Percentiles rank a stretch among this genome's conserved stretches.
phyloP scores from a whole-genome alignment of 2,888 invertebrate species.

The Scaptomyza flava region DNA sequence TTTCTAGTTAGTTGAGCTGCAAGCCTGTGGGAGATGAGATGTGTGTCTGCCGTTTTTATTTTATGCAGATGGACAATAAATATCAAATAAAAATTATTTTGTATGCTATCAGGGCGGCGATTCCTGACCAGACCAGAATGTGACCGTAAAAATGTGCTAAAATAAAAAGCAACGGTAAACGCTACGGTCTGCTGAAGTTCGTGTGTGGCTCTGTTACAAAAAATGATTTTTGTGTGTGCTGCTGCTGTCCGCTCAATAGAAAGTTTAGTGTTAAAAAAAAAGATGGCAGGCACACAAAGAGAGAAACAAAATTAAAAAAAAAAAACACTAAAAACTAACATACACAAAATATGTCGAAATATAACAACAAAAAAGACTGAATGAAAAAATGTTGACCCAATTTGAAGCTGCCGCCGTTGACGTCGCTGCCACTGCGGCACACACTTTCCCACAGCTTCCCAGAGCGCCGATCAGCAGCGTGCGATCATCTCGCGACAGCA shows the following conservation, averaged over 20 bases:
- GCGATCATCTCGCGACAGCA: slow-evolving; percentile 65
- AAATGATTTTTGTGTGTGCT: slow-evolving; percentile 37
- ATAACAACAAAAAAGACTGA: slow-evolving; percentile 77
- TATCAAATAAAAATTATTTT: slow-evolving; percentile 73
- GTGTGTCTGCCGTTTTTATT: slow-evolving; percentile 33
- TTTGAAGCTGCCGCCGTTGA: slow-evolving; percentile 59
- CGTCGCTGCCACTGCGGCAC: slow-evolving; percentile 36
- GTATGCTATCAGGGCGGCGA: slow-evolving; percentile 54
- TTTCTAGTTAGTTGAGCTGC: slow-evolving; percentile 6
- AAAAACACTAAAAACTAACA: slow-evolving; percentile 70
- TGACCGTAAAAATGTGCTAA: slow-evolving; percentile 70
- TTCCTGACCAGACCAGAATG: slow-evolving; percentile 35
- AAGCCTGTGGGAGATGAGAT: slow-evolving; percentile 5
- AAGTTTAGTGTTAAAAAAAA: slow-evolving; percentile 75
- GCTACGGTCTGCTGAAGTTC: slow-evolving; percentile 75
- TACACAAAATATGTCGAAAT: slow-evolving; percentile 77
- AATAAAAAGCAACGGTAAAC: slow-evolving; percentile 72
- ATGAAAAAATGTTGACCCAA: slow-evolving; percentile 84
- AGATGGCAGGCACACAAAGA: slow-evolving; percentile 51
- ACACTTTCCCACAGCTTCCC: slow-evolving; percentile 77
- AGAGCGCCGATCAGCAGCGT: slow-evolving; percentile 59
- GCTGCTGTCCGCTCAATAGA: slow-evolving; percentile 67
- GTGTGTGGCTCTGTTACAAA: slow-evolving; percentile 66
- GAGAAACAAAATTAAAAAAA: slow-evolving; percentile 35
- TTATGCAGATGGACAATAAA: slow-evolving; percentile 66